Evolutionary conservation across 2,888 invertebrate genomes (phyloP).

Genomic region (Pasiphila rectangulata): DNA sequence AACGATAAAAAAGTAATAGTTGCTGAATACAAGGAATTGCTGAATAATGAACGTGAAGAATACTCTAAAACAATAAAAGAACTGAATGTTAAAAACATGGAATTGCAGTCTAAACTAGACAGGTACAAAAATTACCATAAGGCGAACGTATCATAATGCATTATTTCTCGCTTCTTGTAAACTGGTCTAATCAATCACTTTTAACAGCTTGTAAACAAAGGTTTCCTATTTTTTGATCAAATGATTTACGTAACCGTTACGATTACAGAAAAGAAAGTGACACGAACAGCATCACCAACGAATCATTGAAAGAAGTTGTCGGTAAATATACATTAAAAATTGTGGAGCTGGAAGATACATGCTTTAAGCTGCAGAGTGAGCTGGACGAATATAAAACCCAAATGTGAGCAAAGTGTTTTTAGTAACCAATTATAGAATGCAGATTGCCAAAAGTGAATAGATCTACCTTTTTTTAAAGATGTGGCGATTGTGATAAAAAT

Average conservation of each 20-base stretch:
- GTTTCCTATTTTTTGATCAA: constrained; percentile 32
- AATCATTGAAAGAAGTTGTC: constrained; percentile 51
- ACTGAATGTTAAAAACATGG: constrained; percentile 53
- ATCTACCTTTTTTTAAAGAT: not conserved
- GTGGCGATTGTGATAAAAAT: not conserved
- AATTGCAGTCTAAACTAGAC: constrained; percentile 58
- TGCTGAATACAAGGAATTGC: constrained; percentile 74
- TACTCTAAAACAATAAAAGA: constrained; percentile 58
- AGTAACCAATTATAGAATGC: too few species aligned
- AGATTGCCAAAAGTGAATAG: too few species aligned
- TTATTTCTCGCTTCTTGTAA: not conserved
- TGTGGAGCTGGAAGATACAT: constrained; percentile 62
- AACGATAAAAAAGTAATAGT: constrained; percentile 61
- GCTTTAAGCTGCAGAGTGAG: constrained; percentile 67
- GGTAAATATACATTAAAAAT: constrained; percentile 69
- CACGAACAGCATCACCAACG: constrained; percentile 42
- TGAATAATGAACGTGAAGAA: constrained; percentile 76
- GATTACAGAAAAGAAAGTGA: constrained; percentile 58
- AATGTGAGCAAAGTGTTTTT: constrained; percentile 64
- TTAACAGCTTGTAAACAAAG: constrained; percentile 43
- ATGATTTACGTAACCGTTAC: constrained; percentile 34
- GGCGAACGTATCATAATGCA: not conserved
- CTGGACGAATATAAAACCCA: constrained; percentile 66
- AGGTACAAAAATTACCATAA: constrained; percentile 50
- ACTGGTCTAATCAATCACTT: constrained; percentile 53